These are phyloP conservation scores for Psophia crepitans DNA, from an alignment of 2,113 vertebrate genomes.

Conservation along the genomic window DNA sequence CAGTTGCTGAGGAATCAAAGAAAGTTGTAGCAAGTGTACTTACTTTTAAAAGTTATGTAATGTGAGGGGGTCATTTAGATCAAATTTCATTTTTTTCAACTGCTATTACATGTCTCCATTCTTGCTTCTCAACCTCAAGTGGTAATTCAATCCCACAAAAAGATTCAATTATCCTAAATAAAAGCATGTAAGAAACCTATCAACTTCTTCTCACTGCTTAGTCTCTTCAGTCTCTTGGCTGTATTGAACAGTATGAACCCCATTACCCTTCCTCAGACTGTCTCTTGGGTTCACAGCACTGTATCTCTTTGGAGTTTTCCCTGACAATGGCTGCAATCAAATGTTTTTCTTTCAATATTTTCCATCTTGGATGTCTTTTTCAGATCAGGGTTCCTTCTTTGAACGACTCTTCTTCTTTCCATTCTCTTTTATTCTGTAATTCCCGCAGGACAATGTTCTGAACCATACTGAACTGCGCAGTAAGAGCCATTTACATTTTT, in stretches of 20 bases:
- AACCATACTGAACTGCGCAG: rapidly evolving
- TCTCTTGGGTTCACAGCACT: neutral
- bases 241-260: neutral
- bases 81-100: neutral
- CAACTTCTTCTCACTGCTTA: neutral
- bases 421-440: neutral
- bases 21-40: neutral
- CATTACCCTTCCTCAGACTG: neutral
- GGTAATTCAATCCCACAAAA: neutral
- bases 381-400: neutral
- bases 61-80: neutral
- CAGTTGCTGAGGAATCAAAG: neutral
- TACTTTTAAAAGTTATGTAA: neutral
- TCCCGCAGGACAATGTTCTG: neutral
- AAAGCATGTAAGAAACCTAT: rapidly evolving
- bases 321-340: neutral
- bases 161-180: neutral
- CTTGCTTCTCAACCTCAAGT: neutral
- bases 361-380: neutral
- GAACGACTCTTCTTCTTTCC: neutral
- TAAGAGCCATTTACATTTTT: neutral
- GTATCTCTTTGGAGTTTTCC: neutral
- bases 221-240: neutral
- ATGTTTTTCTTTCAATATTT: neutral
- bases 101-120: neutral